phyloP scores from a whole-genome alignment of 2,113 vertebrate species.

The Thamnophis sirtalis region DNA sequence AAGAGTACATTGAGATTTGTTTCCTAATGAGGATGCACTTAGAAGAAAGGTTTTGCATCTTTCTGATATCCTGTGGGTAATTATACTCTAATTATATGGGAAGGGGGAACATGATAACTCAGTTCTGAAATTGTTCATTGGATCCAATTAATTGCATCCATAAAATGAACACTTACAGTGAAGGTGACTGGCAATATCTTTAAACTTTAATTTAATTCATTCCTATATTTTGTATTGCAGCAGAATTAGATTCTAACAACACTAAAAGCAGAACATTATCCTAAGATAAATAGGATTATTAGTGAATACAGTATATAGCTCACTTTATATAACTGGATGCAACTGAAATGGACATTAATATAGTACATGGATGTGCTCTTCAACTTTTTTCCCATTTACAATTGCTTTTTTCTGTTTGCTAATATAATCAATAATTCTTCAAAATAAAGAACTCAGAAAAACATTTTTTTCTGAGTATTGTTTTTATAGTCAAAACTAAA shows the following conservation, averaged over 20 bases:
- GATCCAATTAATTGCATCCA: conserved; percentile 82
- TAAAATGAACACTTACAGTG: conserved; percentile 81
- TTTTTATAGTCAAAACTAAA: conserved; percentile 32
- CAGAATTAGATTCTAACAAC: conserved; percentile 67
- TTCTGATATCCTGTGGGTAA: conserved; percentile 87
- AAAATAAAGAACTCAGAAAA: conserved; percentile 20
- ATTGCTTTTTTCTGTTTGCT: not conserved
- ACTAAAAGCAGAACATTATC: conserved; percentile 62
- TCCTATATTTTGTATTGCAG: conserved; percentile 60
- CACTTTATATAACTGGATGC: conserved; percentile 4
- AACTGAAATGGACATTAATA: not conserved
- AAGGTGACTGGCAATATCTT: conserved; percentile 79
- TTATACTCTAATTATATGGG: conserved; percentile 86
- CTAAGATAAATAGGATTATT: conserved; percentile 52
- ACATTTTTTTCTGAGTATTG: not conserved
- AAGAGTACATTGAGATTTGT: conserved; percentile 82
- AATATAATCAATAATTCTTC: conserved; percentile 8
- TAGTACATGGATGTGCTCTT: not conserved
- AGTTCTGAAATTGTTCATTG: conserved; percentile 78
- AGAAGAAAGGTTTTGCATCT: conserved; percentile 84
- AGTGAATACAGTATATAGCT: conserved; percentile 6
- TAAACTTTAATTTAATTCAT: conserved; percentile 76
- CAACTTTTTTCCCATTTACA: not conserved
- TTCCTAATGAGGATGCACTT: conserved; percentile 83
- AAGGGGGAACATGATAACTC: conserved; percentile 77